Base-by-base conservation (phyloP, 2,797 vertebrate species). In the Acanthurus lineatus region DNA sequence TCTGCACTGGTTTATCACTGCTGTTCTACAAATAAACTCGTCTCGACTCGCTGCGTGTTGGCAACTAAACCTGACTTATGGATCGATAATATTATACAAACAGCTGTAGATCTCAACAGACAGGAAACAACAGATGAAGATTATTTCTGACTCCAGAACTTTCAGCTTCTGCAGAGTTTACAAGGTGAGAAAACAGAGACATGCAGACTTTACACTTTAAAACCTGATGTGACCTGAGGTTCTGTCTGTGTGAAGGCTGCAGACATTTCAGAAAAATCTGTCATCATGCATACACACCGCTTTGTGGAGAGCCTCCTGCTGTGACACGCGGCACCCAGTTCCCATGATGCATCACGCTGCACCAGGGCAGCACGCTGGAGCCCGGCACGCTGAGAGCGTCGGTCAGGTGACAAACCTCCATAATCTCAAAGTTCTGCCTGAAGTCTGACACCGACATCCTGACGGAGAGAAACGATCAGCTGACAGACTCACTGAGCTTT, bases 381-480 rank as follows among this genome's bases (percentile, higher is more conserved):
- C 60, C 78, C 0, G 56, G 20, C 2, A 59, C 8, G 2, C 74
- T 25, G 47, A 93, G 76, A 2, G 64, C 49, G 0, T 90, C 79
- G 0, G 90, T 91, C 86, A 95, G 82, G 87, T 96, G 95, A 76
- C 95, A 96, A 47, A 96, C 89, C 88, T 96, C 96, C 80, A 96
- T 84, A 0, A 61, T 0, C 9, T 93, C 91, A 20, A 96, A 95
- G 82, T 95, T 90, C 69, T 91, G 89, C 1, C 89, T 82, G 86
- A 96, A 96, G 76, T 96, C 95, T 5, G 90, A 84, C 71, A 94
- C 72, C 0, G 91, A 89, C 94, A 96, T 96, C 96, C 95, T 96
- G 83, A 64, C 58, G 72, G 22, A 72, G 54, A 61, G 6, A 60
- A 25, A 20, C n/a, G 2, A 35, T 66, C 5, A 11, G 1, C 6